These are phyloP conservation scores for Venustoraphidia nigricollis DNA, from an alignment of 2,888 invertebrate genomes.

Conservation along the genomic window DNA sequence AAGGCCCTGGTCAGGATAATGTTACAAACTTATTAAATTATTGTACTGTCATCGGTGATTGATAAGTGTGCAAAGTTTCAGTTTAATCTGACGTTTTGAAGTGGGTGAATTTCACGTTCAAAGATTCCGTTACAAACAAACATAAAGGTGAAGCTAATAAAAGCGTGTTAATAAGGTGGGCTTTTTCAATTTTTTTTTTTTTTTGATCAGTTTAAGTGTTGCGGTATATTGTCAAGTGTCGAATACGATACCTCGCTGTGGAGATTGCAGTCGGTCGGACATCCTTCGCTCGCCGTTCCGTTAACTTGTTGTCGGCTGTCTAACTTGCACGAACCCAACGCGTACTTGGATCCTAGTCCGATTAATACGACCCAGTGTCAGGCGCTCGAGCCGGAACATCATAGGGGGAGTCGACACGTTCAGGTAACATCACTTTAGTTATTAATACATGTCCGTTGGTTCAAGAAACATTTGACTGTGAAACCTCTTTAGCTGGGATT, in stretches of 20 bases:
- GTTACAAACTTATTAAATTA: no score
- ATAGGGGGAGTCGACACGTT: constrained; percentile 40
- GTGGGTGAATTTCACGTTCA: no score
- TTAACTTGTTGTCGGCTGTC: constrained; percentile 40
- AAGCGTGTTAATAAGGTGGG: no score
- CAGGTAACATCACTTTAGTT: constrained; percentile 27
- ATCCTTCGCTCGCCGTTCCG: constrained; percentile 27
- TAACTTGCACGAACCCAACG: constrained; percentile 33
- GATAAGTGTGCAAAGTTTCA: no score
- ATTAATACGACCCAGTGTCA: constrained; percentile 57
- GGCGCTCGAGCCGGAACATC: constrained; percentile 37
- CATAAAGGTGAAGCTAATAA: no score
- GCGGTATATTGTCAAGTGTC: constrained; percentile 60
- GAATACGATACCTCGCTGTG: constrained; percentile 72
- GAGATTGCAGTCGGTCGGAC: constrained; percentile 59
- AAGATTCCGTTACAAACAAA: no score
- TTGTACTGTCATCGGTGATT: no score
- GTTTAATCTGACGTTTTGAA: no score
- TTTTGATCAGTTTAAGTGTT: constrained; percentile 52
- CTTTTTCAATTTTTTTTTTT: constrained; percentile 4
- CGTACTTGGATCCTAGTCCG: constrained; percentile 62
- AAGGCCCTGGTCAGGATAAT: no score
- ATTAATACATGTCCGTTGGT: no score
- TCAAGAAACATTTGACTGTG: no score
- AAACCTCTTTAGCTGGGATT: no score